Evolutionary conservation across 2,797 vertebrate genomes (phyloP), one percentile per base, ranked within the genome.

Genomic region (Typhlichthys eigenmanni): DNA sequence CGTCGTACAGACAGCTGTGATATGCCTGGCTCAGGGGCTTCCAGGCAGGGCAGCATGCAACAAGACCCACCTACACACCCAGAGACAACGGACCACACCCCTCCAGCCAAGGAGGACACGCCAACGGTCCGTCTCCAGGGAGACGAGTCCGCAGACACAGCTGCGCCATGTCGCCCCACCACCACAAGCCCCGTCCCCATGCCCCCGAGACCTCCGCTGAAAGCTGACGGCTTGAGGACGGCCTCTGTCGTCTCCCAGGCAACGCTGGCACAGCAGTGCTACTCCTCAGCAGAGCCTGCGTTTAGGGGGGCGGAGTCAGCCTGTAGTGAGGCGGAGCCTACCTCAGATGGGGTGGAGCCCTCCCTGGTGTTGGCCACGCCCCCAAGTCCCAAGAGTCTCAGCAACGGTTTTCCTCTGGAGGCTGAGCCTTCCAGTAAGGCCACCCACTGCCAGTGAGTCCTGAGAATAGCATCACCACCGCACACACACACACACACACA

Each of bases 1-100:
- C 86, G 92, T 52, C 89, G 92, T 2, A 92, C 90, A 0, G 85
- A 86, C 79, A 92, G 91, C 82, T 90, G 88, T 7, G 91, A 91
- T 72, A 90, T 91, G 29, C 81, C 88, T 1, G 81, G 73, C 11
- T 85, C 90, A 0, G 87, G 88, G 0, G 61, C 74, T 5, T 83
- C 84, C 43, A 74, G 85, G 60, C 89, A 92, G 78, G 84, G 88
- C 85, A 91, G 85, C 83, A 81, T 88, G 79, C 87, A 88, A 54
- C 90, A 87, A 66, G 87, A 91, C 66, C 80, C 71, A 4, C 70
- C 87, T 3, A 24, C 24, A 24, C 24, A 24, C 17, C 80, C 83
- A 0, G 83, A 90, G 58, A 66, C 86, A 9, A 58, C 79, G 29
- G 68, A 60, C 16, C 69, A 87, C 49, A 4, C 73, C 55, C 72